Evolutionary conservation across 2,888 invertebrate species (phyloP).

Genomic region (Agrotis segetum): DNA sequence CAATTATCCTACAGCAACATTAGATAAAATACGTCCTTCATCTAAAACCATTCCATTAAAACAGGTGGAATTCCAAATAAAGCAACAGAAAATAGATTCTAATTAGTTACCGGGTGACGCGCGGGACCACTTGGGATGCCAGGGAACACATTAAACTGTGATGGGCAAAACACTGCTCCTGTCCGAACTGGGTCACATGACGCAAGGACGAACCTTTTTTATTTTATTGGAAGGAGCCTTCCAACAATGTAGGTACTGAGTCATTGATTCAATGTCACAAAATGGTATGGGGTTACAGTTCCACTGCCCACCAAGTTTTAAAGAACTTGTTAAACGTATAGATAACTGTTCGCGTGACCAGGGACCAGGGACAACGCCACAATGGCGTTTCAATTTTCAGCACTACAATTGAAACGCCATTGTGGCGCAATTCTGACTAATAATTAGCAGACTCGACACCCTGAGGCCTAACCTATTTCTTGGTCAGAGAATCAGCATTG

Average conservation of each 20-base stretch:
- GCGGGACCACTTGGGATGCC: slow-evolving; percentile 69
- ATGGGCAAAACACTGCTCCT: slow-evolving; percentile 74
- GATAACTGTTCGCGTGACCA: no score
- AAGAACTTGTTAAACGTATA: no score
- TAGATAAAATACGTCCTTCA: slow-evolving; percentile 18
- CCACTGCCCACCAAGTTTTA: no score
- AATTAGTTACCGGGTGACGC: slow-evolving; percentile 77
- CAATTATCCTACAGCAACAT: slow-evolving; percentile 9
- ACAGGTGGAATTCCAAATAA: slow-evolving; percentile 57
- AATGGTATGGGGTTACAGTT: neutral
- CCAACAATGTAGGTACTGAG: slow-evolving; percentile 31
- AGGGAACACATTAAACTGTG: slow-evolving; percentile 78
- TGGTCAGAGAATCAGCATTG: no score
- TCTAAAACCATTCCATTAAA: slow-evolving; percentile 32
- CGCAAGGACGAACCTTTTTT: slow-evolving; percentile 72
- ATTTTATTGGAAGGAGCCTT: slow-evolving; percentile 66
- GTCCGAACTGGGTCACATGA: slow-evolving; percentile 71
- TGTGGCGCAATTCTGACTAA: no score
- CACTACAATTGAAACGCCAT: no score
- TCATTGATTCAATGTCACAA: slow-evolving; percentile 37
- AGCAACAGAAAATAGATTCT: slow-evolving; percentile 74
- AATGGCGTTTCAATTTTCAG: no score
- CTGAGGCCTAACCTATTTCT: no score
- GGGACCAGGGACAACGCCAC: no score
- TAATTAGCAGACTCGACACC: no score